A percentile compares a stretch with the other conserved stretches of the same genome.
phyloP scores from a whole-genome alignment of 1,140 invertebrate species.

The Drosophila carrolli region DNA sequence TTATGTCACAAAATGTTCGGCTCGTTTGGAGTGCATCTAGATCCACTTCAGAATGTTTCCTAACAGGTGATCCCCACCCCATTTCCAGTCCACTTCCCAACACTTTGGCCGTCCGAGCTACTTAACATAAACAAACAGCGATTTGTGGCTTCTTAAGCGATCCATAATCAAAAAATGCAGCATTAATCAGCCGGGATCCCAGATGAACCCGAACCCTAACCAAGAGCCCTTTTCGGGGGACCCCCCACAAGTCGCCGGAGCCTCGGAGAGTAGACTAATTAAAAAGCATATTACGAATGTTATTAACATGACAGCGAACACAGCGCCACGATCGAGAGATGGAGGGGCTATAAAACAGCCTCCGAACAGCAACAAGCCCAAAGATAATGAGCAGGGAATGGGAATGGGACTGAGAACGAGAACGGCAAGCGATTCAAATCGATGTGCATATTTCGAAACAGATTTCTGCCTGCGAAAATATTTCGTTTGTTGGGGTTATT shows the following conservation, averaged over 20 bases:
- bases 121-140: conserved; percentile 50
- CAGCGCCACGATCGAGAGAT: conserved; percentile 62
- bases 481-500: conserved; percentile 71
- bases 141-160: conserved; percentile 37
- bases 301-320: conserved; percentile 83
- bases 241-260: conserved; percentile 63
- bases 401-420: conserved; percentile 24
- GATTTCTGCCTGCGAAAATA: conserved; percentile 62
- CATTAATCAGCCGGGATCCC: conserved; percentile 55
- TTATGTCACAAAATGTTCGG: conserved; percentile 36
- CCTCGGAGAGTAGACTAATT: conserved; percentile 63
- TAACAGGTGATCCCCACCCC: conserved; percentile 21
- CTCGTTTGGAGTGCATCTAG: conserved; percentile 16
- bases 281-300: conserved; percentile 82
- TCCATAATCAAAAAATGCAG: conserved; percentile 57
- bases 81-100: conserved; percentile 11
- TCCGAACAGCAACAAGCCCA: conserved; percentile 41
- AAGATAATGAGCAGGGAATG: conserved; percentile 61
- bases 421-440: conserved; percentile 65
- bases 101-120: conserved; percentile 35
- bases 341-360: conserved; percentile 48
- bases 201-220: conserved; percentile 3
- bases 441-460: conserved; percentile 76
- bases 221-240: conserved; percentile 41
- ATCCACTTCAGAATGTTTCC: conserved; percentile 11